A percentile compares a stretch with the other conserved stretches of the same genome.
phyloP scores from a whole-genome alignment of 2,113 vertebrate species.

The Panthera tigris region DNA sequence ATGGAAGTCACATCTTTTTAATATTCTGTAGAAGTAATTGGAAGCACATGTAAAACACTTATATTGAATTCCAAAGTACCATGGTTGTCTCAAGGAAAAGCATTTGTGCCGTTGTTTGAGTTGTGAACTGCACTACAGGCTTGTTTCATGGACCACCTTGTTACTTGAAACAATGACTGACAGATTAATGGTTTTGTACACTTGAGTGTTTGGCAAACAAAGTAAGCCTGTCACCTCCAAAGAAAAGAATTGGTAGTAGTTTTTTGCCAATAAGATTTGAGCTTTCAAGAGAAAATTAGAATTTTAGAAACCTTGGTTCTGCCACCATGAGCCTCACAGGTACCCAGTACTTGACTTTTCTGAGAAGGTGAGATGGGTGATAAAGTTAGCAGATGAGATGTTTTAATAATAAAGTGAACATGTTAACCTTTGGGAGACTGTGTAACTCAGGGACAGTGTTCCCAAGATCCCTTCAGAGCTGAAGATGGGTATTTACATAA shows the following conservation, averaged over 20 bases:
- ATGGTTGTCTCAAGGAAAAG: neutral
- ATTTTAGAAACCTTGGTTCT: conserved; percentile 20
- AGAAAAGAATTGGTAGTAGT: neutral
- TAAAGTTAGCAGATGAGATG: neutral
- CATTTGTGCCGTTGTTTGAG: neutral
- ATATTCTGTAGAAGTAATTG: neutral
- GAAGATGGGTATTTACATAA: neutral
- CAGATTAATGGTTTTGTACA: neutral
- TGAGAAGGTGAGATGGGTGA: neutral
- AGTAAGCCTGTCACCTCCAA: neutral
- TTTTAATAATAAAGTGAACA: neutral
- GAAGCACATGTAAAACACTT: neutral
- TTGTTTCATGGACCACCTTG: neutral
- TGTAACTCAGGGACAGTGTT: neutral
- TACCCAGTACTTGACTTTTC: neutral
- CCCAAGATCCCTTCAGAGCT: neutral
- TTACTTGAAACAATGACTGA: neutral
- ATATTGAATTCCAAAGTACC: neutral
- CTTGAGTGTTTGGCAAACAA: neutral
- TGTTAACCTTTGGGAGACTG: neutral
- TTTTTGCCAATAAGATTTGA: neutral
- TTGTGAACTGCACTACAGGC: neutral
- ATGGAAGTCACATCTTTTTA: neutral
- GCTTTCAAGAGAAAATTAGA: neutral
- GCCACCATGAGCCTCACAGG: neutral